These are phyloP conservation scores for Drosophila albomicans DNA, from an alignment of 1,140 invertebrate species.

Conservation along the genomic window DNA sequence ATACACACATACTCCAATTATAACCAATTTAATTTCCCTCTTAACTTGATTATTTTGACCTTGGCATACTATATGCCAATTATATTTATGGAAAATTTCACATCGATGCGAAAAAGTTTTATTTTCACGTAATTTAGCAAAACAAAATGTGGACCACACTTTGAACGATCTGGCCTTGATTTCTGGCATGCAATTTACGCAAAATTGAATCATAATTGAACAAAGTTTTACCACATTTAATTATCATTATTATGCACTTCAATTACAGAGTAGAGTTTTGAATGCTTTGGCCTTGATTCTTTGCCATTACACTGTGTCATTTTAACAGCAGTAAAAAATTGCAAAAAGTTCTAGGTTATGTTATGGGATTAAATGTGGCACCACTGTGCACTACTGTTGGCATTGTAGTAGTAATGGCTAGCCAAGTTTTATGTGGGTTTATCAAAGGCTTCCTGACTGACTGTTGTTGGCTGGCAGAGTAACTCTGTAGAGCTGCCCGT, in stretches of 20 bases:
- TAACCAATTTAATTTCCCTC: too few species aligned
- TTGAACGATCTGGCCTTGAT: neutral
- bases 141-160: neutral
- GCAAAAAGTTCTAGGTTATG: neutral
- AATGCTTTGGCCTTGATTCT: neutral
- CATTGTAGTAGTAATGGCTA: constrained; percentile 55
- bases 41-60: too few species aligned
- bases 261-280: neutral
- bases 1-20: too few species aligned
- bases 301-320: neutral
- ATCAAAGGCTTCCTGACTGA: constrained; percentile 62
- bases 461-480: neutral
- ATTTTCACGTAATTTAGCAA: neutral
- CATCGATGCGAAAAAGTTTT: too few species aligned
- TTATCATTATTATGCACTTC: neutral
- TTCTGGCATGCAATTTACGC: neutral
- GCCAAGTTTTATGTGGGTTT: constrained; percentile 73
- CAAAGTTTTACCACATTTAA: neutral
- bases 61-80: too few species aligned
- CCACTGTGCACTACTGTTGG: constrained; percentile 11
- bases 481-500: constrained; percentile 7
- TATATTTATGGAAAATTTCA: too few species aligned
- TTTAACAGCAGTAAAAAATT: neutral
- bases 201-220: neutral
- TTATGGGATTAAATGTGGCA: neutral